Base-by-base conservation (phyloP, 2,888 invertebrate genomes). In the Andrena bucephala region DNA sequence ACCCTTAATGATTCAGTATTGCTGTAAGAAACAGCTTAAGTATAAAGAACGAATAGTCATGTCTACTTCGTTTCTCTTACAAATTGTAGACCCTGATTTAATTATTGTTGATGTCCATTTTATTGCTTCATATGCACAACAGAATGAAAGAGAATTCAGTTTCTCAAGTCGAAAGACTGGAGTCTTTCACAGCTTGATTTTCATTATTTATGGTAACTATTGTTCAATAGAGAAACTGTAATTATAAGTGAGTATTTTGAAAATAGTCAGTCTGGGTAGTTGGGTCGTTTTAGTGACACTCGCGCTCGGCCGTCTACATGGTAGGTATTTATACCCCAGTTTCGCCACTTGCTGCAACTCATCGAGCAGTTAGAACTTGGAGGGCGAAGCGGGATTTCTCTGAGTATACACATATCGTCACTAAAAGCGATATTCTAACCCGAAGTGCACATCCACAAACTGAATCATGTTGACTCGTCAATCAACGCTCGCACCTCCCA, bases 361-460 rank as follows among this genome's bases (percentile, higher is more conserved):
- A 85, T 86, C 77, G 68, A 74, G 66, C 60, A 83, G 62, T 71
- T 77, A 24, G 71, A 79, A 76, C 63, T 65, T 70, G 50, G 33
- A 33, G 31, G 36, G 63, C 68, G 70, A 70, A 59, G 57, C 62
- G 10, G 60, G 63, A 85, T 70, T 74, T 67, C 66, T 57, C 57
- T 27, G 57, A 63, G 20, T 16, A 48, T 27, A 59, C 77, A 59
- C 69, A 70, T 69, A 69, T 57, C 67, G 67, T 70, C 78, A 52
- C 70, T 62, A 65, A 75, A 82, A 76, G 73, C 71, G 69, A 82
- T 76, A 77, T 16, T 59, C 36, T 74, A 74, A 77, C 74, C 63
- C 57, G 71, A 74, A 73, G 62, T 65, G 77, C 74, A 74, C 73
- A 54, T 77, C 54, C 27, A n/a, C 71, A 66, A 78, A 54, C 36